Base-by-base conservation (phyloP, 1,140 invertebrate genomes). In the Eubasilissa regina region DNA sequence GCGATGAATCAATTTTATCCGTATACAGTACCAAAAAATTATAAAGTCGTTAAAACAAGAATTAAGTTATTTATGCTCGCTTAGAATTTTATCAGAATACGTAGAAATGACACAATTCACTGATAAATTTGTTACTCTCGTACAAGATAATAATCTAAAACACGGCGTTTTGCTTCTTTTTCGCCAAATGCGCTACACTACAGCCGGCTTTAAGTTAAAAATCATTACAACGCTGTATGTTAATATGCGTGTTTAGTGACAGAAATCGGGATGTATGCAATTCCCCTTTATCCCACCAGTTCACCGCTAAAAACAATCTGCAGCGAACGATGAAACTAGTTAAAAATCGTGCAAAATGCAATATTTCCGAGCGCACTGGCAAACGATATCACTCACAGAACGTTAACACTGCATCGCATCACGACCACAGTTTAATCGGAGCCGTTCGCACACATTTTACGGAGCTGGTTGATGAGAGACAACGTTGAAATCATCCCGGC, bases 301-400 rank as follows among this genome's bases (percentile, higher is more conserved):
- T 66, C 25, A 43, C 62, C n/a, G 15, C 62, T 45, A 19, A 70
- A 70, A 70, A 70, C 66, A 70, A 70, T 17, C 45, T 51, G 66
- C 45, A 19, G 19, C 45, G 25, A 58, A 0, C 13, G 17, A 3
- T 7, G 62, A 66, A 47, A 66, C 12, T n/a, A 66, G n/a, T 17
- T 0, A 47, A 64, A 64, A 64, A 45, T n/a, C 53, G 21, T 35
- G 60, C 60, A 43, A 66, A 66, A 66, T 17, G n/a, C 11, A 44
- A 43, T 44, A 58, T 17, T 1, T 21, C 17, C 55, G 13, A 10
- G 55, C 55, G 21, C 55, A 58, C 17, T 58, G 4, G 25, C 25
- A 35, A 8, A 15, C n/a, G 48, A 51, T 51, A 35, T 64, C 66
- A 51, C 45, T 70, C 66, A 25, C 66, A 47, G 6, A 25, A 13